phyloP scores from a whole-genome alignment of 2,113 vertebrate species.

The Synchiropus splendidus region DNA sequence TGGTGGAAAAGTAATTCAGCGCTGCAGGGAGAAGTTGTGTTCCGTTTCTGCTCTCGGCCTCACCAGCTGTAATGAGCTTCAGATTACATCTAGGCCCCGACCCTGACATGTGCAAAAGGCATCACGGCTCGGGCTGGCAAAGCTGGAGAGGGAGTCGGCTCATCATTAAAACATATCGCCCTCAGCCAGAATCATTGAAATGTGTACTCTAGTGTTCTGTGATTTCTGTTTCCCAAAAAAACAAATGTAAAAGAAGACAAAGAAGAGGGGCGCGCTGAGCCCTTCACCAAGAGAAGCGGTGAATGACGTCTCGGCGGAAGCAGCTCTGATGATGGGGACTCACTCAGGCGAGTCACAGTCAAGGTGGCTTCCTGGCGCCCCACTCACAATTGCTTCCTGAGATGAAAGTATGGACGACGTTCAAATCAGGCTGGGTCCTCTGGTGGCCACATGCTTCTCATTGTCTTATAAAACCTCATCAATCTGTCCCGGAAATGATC shows the following conservation, averaged over 20 bases:
- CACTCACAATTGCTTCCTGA: too few relatives aligned
- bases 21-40: conserved; percentile 66
- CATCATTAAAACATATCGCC: conserved; percentile 74
- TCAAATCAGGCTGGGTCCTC: too few relatives aligned
- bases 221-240: conserved; percentile 28
- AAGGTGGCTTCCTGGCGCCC: too few relatives aligned
- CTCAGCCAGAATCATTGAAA: conserved; percentile 65
- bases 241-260: conserved; percentile 12
- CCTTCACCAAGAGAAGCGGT: too few relatives aligned
- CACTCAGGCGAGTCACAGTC: too few relatives aligned
- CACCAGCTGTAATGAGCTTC: conserved; percentile 66
- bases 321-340: too few relatives aligned
- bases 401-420: too few relatives aligned
- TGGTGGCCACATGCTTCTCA: too few relatives aligned
- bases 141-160: conserved; percentile 55
- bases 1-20: conserved; percentile 64
- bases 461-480: too few relatives aligned
- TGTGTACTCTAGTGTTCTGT: conserved; percentile 44
- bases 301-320: too few relatives aligned
- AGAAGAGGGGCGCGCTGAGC: conserved; percentile 18
- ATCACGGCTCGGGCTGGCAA: conserved; percentile 53
- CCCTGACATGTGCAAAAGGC: conserved; percentile 67
- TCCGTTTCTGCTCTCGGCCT: conserved; percentile 60
- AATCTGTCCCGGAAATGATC: too few relatives aligned
- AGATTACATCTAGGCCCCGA: conserved; percentile 63